Base-by-base conservation (phyloP, 1,140 invertebrate genomes). In the Armadillidium nasatum region DNA sequence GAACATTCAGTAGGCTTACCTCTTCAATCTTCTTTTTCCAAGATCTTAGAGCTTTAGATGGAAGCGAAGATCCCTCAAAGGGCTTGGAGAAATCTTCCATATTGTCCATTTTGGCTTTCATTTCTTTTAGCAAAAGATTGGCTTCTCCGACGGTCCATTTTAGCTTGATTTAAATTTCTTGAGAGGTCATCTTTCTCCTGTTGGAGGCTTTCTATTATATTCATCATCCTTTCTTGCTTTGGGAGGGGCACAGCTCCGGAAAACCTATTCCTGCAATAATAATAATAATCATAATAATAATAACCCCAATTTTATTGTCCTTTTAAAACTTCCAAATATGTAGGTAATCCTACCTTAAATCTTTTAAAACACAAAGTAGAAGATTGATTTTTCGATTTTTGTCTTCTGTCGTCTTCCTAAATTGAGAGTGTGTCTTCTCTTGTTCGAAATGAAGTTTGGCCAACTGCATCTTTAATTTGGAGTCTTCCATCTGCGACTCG, bases 1-100 rank as follows among this genome's bases (percentile, higher is more conserved):
- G 72, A 33, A 78, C 76, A 71, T 71, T 78, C 13, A 46, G 44
- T 11, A 74, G 76, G 13, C 45, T 78, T 22, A 70, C 68, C 44
- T 78, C 76, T 46, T 78, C 77, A 3, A 78, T 43, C 44, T 76
- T 75, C 44, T 44, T 76, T 21, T 74, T 73, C 77, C 77, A 78
- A 13, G 7, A 45, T 9, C 60, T n/a, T 15, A 78, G 23, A 22
- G 71, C 70, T 44, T 50, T 50, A 13, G 54, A 21, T 13, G 71
- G 43, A 21, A 54, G 68, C 13, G 70, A 13, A 69, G 74, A 76
- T 33, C 73, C 22, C 7, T 75, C 46, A 22, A 71, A 74, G 43
- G 60, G 46, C 71, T 78, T 78, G 7, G 50, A 15, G 7, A 78
- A 45, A 21, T 78, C 77, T 19, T 78, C 77, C 1, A 78, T 44